Base-by-base conservation (phyloP, 1,140 invertebrate species). In the Oscheius sp. region DNA sequence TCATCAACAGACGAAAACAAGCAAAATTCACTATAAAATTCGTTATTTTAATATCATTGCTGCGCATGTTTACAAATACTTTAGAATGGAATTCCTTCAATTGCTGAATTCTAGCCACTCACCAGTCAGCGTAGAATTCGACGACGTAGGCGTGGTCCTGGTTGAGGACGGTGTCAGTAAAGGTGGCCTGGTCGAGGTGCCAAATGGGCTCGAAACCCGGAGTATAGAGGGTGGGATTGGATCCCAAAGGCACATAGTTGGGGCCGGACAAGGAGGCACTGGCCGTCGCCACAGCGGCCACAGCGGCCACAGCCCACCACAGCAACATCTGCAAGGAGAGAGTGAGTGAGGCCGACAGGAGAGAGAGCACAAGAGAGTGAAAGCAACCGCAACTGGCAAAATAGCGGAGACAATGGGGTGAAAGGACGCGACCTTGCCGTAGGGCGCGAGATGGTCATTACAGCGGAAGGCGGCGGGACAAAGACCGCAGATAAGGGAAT, bases 41-140 rank as follows among this genome's bases (percentile, higher is more conserved):
- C n/a, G n/a, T n/a, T n/a, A n/a, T n/a, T n/a, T n/a, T n/a, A n/a
- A n/a, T n/a, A n/a, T n/a, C n/a, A n/a, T n/a, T n/a, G n/a, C n/a
- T n/a, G n/a, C n/a, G n/a, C n/a, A n/a, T n/a, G n/a, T n/a, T n/a
- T n/a, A n/a, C n/a, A n/a, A n/a, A n/a, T n/a, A n/a, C n/a, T n/a
- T n/a, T n/a, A n/a, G n/a, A n/a, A n/a, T n/a, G n/a, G n/a, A n/a
- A n/a, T n/a, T n/a, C n/a, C n/a, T n/a, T n/a, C n/a, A n/a, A n/a
- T n/a, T n/a, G 52, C 18, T 13, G 18, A 15, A n/a, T n/a, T n/a
- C n/a, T n/a, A n/a, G n/a, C n/a, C 10, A 55, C n/a, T 74, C 67
- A 84, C 81, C 82, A 83, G 62, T 83, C 82, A 55, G 82, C 82
- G 63, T 83, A 83, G 68, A 83, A 83, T 36, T 84, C 82, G 32